phyloP scores from a whole-genome alignment of 2,113 vertebrate genomes.

The Meles meles region DNA sequence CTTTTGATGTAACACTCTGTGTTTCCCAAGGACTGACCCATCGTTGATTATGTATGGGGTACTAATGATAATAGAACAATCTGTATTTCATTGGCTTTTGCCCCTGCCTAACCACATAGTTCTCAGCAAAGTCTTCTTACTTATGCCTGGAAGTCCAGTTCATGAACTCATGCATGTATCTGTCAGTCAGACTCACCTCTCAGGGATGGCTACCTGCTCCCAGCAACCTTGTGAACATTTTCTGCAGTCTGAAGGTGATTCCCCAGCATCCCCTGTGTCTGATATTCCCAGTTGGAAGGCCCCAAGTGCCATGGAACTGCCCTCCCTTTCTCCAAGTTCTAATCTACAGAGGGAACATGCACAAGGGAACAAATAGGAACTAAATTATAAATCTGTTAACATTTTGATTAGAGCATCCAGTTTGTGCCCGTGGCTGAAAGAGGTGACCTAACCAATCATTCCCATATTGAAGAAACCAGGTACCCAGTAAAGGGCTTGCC shows the following conservation, averaged over 20 bases:
- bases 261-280: fast-evolving
- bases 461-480: neutral
- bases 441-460: neutral
- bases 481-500: neutral
- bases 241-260: neutral
- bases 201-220: neutral
- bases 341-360: neutral
- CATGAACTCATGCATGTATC: neutral
- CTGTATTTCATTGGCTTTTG: neutral
- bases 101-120: neutral
- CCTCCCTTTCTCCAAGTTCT: neutral
- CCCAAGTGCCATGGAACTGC: fast-evolving
- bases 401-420: neutral
- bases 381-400: neutral
- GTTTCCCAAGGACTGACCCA: neutral
- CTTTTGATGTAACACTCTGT: neutral
- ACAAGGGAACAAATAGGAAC: neutral
- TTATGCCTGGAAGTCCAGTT: neutral
- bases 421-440: neutral
- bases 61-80: neutral
- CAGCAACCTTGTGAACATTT: no score
- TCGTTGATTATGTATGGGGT: neutral
- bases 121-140: neutral
- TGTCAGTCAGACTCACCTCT: neutral
- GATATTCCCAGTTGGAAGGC: neutral